Evolutionary conservation across 2,888 invertebrate genomes (phyloP), one percentile per base, ranked within the genome.

Genomic region (Drosophila subsilvestris): DNA sequence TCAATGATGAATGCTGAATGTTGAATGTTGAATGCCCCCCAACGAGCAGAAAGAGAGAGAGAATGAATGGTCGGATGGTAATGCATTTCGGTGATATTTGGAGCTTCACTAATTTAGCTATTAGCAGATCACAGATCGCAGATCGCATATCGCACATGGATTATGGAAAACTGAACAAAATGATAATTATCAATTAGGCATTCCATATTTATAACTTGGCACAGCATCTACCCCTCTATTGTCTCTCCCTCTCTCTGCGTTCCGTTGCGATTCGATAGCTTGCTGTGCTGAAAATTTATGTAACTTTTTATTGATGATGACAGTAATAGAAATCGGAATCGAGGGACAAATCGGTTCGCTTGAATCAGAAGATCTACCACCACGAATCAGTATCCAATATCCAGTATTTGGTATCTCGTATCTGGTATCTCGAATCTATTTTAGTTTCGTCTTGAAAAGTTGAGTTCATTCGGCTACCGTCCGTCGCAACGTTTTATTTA

Each of bases 101-200:
- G 65, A 29, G n/a, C 27, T 22, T 12, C 49, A 66, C 66, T 56
- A 57, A 66, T 55, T 51, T 45, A 53, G 66, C 65, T 50, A 61
- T 51, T 68, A 63, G 68, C 43, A 47, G 65, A 63, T 72, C 69
- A 27, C 49, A 70, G 49, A 66, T 70, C 62, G 8, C 1, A 45
- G 44, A 61, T 63, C 50, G 32, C 27, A 63, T 27, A 63, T 63
- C 63, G 53, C 47, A 20, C 7, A 42, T 65, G 42, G 32, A 63
- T 66, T 66, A 66, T 65, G 66, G 66, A 65, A 66, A 66, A 49
- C 43, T 48, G 25, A 76, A 86, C 83, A 77, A 83, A 82, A 79
- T 78, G 81, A 80, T 89, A 80, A 86, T 83, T 83, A 89, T 87
- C 86, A 87, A 86, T 89, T 86, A 89, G 83, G 88, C 85, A 89